A percentile compares a stretch with the other conserved stretches of the same genome.
Conservation (phyloP, 1,140 invertebrate species). For the Aphidius ervi region DNA sequence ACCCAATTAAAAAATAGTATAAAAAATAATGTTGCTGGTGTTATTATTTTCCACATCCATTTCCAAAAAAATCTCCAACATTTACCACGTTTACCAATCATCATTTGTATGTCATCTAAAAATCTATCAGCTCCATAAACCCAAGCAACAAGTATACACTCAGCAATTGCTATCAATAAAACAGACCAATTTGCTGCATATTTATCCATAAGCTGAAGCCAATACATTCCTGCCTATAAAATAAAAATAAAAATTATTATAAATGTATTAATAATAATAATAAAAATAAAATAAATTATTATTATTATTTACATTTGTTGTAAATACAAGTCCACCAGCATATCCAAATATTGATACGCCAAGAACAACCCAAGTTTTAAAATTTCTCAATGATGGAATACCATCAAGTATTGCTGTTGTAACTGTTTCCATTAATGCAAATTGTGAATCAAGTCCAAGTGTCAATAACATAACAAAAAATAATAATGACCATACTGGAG, state of each 20-base stretch:
- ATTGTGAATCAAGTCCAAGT: conserved; percentile 75
- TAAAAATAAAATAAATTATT: conserved; percentile 12
- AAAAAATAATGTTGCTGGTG: conserved; percentile 72
- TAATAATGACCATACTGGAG: conserved; percentile 78
- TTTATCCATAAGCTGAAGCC: conserved; percentile 80
- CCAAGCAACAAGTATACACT: conserved; percentile 76
- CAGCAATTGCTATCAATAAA: conserved; percentile 73
- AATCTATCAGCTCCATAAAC: conserved; percentile 80
- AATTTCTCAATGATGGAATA: conserved; percentile 66
- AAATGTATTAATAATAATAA: conserved; percentile 23
- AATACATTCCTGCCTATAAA: conserved; percentile 74
- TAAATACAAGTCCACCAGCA: conserved; percentile 69
- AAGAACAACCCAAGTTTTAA: conserved; percentile 70
- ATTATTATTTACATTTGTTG: conserved; percentile 62
- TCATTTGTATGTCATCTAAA: conserved; percentile 71
- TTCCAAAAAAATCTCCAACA: conserved; percentile 76
- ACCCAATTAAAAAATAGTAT: conserved; percentile 81
- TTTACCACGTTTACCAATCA: conserved; percentile 71
- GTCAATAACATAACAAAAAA: conserved; percentile 84
- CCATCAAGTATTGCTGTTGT: conserved; percentile 76
- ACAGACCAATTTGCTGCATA: conserved; percentile 85
- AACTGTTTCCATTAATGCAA: conserved; percentile 77
- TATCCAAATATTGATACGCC: conserved; percentile 69
- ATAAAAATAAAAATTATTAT: background rate
- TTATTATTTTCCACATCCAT: conserved; percentile 74